phyloP scores from a whole-genome alignment of 2,113 vertebrate genomes.

The Mandrillus leucophaeus region DNA sequence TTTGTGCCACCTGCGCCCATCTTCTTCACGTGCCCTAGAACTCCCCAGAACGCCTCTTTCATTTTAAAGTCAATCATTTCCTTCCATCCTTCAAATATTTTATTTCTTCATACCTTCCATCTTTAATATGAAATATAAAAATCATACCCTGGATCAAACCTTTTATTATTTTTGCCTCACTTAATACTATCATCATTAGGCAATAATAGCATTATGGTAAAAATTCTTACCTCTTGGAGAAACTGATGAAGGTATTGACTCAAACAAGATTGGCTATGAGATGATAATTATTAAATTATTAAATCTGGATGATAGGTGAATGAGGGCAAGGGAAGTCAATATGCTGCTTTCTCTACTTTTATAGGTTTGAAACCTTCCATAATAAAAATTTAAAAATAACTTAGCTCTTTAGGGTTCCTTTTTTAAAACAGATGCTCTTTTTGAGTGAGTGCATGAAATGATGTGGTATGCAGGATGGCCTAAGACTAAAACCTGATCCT shows the following conservation, averaged over 20 bases:
- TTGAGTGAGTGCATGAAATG: not conserved
- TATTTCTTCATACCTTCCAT: not conserved
- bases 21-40: not conserved
- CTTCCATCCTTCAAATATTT: not conserved
- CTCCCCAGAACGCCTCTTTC: not conserved
- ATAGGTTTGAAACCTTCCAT: not conserved
- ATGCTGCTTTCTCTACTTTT: not conserved
- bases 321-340: not conserved
- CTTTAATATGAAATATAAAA: constrained; percentile 17
- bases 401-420: not conserved
- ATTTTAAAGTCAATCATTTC: constrained; percentile 7
- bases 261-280: not conserved
- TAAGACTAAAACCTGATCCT: not conserved
- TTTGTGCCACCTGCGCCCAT: not conserved
- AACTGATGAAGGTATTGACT: not conserved
- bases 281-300: constrained; percentile 19
- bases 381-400: not conserved
- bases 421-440: not conserved
- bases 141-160: not conserved
- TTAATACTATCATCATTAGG: not conserved
- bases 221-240: constrained; percentile 3
- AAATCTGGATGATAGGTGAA: not conserved
- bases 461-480: not conserved
- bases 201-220: not conserved
- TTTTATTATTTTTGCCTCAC: not conserved